Base-by-base conservation (phyloP, 2,888 invertebrate genomes). In the Harpagoxenus sublaevis region DNA sequence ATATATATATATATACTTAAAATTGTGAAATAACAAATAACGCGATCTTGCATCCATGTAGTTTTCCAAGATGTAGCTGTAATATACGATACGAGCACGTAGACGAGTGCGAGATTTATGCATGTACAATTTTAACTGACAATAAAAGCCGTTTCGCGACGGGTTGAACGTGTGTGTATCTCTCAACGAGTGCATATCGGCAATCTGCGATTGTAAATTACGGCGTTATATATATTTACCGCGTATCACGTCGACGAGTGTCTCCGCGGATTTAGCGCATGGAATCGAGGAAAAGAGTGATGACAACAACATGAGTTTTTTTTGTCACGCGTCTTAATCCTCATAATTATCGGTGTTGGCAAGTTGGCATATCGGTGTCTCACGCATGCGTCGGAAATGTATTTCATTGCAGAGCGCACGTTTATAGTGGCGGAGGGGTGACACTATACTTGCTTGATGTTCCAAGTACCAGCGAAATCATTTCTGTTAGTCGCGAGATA, bases 301-400 rank as follows among this genome's bases (percentile, higher is more conserved):
- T 1, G 9, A 28, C 23, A 23, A 55, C 31, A 71, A 53, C 23
- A 53, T 31, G 10, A 31, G 3, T 35, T 35, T 57, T 57, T 18
- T 28, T 18, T 23, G 70, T 53, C 48, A 75, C 12, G 28, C 74
- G 35, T 42, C 28, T 35, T 48, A 15, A 42, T n/a, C 35, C 78
- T 75, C 62, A 18, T 23, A 23, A 23, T 55, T 55, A n/a, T 70
- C 74, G 75, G 60, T 66, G 45, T 53, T 63, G 35, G 84, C 84
- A 23, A 23, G 23, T 23, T 23, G 23, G 23, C 23, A 23, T 23
- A 42, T 85, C 87, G 71, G 84, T 70, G 84, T 70, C 51, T 85
- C 68, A 86, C 85, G 91, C 92, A 91, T 81, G 79, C 79, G 79
- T 89, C 89, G 87, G 90, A 92, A 93, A 93, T 93, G 92, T 92